Percentiles rank a stretch among this genome's conserved stretches.
Conservation (phyloP, 2,113 vertebrate species). For the Sphyrna mokarran region DNA sequence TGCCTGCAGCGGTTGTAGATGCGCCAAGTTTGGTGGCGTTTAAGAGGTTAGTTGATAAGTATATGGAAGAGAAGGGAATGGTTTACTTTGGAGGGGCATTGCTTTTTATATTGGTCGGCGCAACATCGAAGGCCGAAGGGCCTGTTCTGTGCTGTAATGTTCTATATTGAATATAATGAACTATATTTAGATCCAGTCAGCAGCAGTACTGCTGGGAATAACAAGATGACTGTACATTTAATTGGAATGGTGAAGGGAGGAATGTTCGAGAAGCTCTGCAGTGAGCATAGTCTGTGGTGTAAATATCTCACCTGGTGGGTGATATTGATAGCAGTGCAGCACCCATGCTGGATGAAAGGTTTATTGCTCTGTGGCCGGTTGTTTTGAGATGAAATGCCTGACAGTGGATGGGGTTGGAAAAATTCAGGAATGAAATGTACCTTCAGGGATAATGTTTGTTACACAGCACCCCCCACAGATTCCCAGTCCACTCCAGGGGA, state of each 20-base stretch:
- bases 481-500: background rate
- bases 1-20: too few relatives aligned
- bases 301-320: background rate
- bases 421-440: background rate
- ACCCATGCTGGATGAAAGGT: background rate
- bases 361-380: background rate
- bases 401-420: background rate
- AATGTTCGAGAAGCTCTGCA: background rate
- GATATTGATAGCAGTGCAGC: background rate
- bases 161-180: background rate
- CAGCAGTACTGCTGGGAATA: background rate
- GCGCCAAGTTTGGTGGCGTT: too few relatives aligned
- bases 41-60: too few relatives aligned
- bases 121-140: too few relatives aligned
- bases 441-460: background rate
- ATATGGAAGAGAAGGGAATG: too few relatives aligned
- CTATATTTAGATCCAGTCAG: background rate
- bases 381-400: background rate
- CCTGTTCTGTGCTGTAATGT: too few relatives aligned
- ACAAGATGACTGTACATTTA: background rate
- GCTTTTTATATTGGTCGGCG: too few relatives aligned
- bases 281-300: background rate
- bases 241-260: background rate
- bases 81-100: too few relatives aligned
- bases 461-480: too few relatives aligned